phyloP scores from a whole-genome alignment of 2,888 invertebrate species.

The Acrobasis consociella region DNA sequence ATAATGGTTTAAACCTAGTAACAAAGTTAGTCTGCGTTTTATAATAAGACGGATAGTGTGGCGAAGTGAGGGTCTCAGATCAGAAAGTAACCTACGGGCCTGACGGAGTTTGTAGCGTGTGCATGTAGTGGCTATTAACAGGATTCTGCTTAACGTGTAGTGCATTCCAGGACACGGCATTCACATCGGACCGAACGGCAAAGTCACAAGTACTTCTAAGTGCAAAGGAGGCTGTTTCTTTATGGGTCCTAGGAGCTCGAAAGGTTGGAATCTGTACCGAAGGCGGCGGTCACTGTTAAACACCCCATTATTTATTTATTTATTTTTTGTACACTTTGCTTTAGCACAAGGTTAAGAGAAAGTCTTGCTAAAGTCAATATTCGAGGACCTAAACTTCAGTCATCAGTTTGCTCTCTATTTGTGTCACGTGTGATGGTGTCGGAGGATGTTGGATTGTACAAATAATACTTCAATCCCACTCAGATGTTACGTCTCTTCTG shows the following conservation, averaged over 20 bases:
- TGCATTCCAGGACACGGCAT: conserved; percentile 88
- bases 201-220: conserved; percentile 93
- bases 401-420: conserved; percentile 13
- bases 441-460: not conserved
- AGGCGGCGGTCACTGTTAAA: conserved; percentile 55
- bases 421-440: conserved; percentile 11
- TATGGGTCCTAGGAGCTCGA: conserved; percentile 96
- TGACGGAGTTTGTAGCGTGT: conserved; percentile 51
- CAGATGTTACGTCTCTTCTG: not conserved
- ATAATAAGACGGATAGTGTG: no score
- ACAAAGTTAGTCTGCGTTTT: no score
- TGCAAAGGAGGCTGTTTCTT: conserved; percentile 96
- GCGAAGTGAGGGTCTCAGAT: not conserved
- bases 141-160: conserved; percentile 74
- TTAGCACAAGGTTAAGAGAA: conserved; percentile 40
- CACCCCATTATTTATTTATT: conserved; percentile 46
- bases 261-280: conserved; percentile 87
- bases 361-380: conserved; percentile 35
- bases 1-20: no score
- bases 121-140: conserved; percentile 79
- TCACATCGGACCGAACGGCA: conserved; percentile 85
- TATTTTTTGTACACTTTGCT: conserved; percentile 50
- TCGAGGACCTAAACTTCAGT: conserved; percentile 7
- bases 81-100: no score
- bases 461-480: not conserved